Evolutionary conservation across 2,888 invertebrate genomes (phyloP).

Genomic region (Acanthosoma haemorrhoidale): DNA sequence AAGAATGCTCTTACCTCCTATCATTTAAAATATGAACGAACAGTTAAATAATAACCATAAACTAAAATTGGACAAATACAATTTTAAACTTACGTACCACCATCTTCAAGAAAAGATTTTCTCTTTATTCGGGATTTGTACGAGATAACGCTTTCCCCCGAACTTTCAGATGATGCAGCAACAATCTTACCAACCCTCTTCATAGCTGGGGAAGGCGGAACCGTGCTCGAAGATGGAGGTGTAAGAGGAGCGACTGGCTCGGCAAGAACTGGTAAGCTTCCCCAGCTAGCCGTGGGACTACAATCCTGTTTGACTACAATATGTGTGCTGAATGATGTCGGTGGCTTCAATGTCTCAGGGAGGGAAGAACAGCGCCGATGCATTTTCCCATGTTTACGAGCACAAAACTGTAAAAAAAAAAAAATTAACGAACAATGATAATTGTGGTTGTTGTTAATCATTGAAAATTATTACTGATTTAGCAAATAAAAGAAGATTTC

Average conservation of each 20-base stretch:
- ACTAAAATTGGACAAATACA: neutral
- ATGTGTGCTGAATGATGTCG: constrained; percentile 14
- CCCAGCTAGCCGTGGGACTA: constrained; percentile 1
- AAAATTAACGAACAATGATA: neutral
- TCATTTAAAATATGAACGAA: neutral
- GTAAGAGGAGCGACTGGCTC: neutral
- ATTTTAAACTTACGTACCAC: constrained; percentile 47
- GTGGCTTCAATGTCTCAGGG: constrained; percentile 46
- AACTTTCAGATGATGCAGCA: constrained; percentile 12
- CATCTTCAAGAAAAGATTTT: constrained; percentile 57
- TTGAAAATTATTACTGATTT: too few species aligned
- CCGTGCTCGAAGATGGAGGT: constrained; percentile 21
- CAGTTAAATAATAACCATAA: neutral
- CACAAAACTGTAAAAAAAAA: constrained; percentile 20
- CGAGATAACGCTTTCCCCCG: constrained; percentile 3
- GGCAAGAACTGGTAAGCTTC: constrained; percentile 3
- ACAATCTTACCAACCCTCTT: neutral
- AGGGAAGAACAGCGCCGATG: constrained; percentile 55
- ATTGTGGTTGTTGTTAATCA: too few species aligned
- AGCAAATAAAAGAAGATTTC: too few species aligned
- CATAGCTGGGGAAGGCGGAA: constrained; percentile 25
- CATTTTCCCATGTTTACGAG: constrained; percentile 44
- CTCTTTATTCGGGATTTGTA: constrained; percentile 42
- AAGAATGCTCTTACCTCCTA: constrained; percentile 49
- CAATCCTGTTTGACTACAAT: neutral